Evolutionary conservation across 2,888 invertebrate genomes (phyloP).

Genomic region (Lycocerus yunnanus): DNA sequence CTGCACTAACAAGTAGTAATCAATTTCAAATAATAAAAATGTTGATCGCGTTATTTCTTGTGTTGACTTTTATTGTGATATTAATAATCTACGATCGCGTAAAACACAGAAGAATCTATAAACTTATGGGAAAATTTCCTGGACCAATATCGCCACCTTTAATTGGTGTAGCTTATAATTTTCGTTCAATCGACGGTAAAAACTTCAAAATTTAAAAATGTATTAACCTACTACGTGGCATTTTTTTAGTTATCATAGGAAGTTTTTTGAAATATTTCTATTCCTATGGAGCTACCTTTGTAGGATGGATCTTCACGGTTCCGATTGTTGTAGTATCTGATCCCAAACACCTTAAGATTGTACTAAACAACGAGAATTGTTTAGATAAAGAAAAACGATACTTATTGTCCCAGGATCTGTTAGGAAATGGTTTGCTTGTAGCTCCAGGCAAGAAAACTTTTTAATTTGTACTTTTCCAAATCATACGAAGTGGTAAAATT

Average conservation of each 20-base stretch:
- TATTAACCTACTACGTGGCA: too few relatives aligned
- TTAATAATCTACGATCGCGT: too few relatives aligned
- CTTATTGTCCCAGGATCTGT: neutral
- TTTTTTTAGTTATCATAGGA: too few relatives aligned
- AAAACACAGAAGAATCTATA: neutral
- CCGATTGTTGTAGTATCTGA: neutral
- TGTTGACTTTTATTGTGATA: too few relatives aligned
- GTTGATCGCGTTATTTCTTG: too few relatives aligned
- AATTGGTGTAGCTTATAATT: neutral
- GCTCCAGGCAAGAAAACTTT: neutral
- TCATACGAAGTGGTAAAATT: too few relatives aligned
- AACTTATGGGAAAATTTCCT: neutral
- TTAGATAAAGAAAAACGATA: neutral
- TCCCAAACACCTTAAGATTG: neutral
- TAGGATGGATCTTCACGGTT: neutral
- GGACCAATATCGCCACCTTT: neutral
- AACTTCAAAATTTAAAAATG: too few relatives aligned
- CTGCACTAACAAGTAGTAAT: too few relatives aligned
- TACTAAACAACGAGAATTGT: neutral
- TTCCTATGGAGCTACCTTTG: neutral
- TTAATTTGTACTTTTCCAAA: neutral
- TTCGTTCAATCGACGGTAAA: too few relatives aligned
- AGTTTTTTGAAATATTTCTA: too few relatives aligned
- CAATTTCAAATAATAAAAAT: too few relatives aligned
- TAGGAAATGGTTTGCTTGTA: neutral